Evolutionary conservation across 2,113 vertebrate genomes (phyloP), one percentile per base, ranked within the genome.

Genomic region (Halcyon senegalensis): DNA sequence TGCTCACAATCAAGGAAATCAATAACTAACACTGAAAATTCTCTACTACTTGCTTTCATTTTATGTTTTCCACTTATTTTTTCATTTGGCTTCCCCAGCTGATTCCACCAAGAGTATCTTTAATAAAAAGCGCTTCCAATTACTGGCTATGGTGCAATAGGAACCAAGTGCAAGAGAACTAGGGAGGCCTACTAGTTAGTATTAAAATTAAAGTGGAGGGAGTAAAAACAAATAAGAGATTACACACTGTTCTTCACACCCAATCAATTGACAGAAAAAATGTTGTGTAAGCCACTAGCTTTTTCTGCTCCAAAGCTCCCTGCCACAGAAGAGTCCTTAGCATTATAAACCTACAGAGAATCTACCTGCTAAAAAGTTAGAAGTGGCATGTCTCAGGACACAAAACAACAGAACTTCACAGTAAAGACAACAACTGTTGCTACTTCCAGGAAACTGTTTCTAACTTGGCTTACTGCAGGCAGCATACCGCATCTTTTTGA

Each of bases 1-100:
- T 75, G 90, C 88, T 96, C 95, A 95, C 92, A 97, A 97, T 97
- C 96, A 97, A 95, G 87, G 87, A 84, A 97, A 97, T 97, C 95
- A 95, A 97, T 97, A 96, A 85, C 80, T 85, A 96, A 94, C 87
- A 89, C 96, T 88, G 90, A 93, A 97, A 97, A 95, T 96, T 94
- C 90, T 94, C 87, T 60, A 93, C 90, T 84, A 72, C 90, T 95
- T 95, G 79, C 80, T 96, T 94, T 93, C 13, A 5, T 53, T 92
- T 96, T 84, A 44, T 94, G 70, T 55, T 90, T 94, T 86, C 55
- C 37, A 13, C 69, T 83, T 95, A 16, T 90, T 86, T 73, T 53
- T 96, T 94, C 69, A 74, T 83, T 85, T 76, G 46, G 27, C 39
- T 89, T 93, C 74, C 91, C 64, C 67, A 86, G 73, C 28, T 96